phyloP scores from a whole-genome alignment of 2,113 vertebrate species.

The Labeo catla region DNA sequence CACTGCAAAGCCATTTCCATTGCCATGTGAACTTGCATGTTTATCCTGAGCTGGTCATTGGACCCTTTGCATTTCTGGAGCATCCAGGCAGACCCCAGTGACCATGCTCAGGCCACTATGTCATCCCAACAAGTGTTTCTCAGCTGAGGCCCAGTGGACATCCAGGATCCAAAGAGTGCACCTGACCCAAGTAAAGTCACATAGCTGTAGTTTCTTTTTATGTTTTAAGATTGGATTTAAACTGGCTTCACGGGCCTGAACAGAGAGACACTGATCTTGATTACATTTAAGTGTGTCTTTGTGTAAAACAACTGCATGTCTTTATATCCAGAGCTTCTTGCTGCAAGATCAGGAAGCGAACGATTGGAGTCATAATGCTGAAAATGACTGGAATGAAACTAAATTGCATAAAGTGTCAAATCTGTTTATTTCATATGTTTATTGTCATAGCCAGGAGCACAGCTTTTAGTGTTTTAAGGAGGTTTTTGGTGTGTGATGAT shows the following conservation, averaged over 20 bases:
- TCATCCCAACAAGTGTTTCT: constrained; percentile 53
- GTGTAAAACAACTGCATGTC: constrained; percentile 51
- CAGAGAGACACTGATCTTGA: constrained; percentile 33
- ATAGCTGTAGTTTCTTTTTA: not conserved
- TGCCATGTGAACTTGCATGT: constrained; percentile 52
- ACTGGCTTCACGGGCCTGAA: not conserved
- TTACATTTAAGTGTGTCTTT: constrained; percentile 49
- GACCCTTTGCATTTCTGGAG: constrained; percentile 24
- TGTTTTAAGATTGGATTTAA: not conserved
- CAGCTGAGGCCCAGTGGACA: constrained; percentile 38
- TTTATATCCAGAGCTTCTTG: constrained; percentile 13
- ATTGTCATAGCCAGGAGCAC: not conserved
- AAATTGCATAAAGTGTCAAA: not conserved
- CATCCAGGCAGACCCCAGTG: constrained; percentile 41
- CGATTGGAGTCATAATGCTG: constrained; percentile 4
- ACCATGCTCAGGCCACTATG: constrained; percentile 45
- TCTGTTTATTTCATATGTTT: constrained; percentile 1
- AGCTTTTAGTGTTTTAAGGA: not conserved
- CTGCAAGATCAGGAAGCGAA: not conserved
- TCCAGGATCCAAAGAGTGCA: not conserved
- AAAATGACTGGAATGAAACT: constrained; percentile 4
- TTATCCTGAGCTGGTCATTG: constrained; percentile 49
- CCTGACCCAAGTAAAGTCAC: not conserved
- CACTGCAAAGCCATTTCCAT: constrained; percentile 53
- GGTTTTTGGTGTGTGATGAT: not conserved